Percentiles rank a stretch among this genome's conserved stretches.
These are phyloP conservation scores for Macrosoma leucophasiata DNA, from an alignment of 2,888 invertebrate genomes.

Conservation along the genomic window DNA sequence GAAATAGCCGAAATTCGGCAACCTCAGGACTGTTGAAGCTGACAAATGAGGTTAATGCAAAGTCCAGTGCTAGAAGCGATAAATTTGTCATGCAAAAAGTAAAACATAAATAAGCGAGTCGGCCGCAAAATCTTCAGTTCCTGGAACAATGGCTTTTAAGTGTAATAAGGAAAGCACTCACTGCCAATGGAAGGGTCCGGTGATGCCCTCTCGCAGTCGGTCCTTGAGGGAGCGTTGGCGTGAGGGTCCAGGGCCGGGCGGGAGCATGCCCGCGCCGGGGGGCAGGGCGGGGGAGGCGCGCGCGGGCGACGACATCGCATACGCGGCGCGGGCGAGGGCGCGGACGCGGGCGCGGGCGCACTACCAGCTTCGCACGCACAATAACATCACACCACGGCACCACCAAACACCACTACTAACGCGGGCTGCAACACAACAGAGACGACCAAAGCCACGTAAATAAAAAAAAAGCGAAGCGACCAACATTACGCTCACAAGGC, in stretches of 20 bases:
- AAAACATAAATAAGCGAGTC: constrained; percentile 3
- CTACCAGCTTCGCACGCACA: constrained; percentile 33
- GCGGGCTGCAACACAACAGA: constrained; percentile 67
- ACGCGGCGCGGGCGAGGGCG: constrained; percentile 58
- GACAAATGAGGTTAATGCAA: constrained; percentile 9
- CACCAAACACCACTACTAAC: constrained; percentile 55
- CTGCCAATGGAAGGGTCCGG: constrained; percentile 88
- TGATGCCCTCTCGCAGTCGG: constrained; percentile 85
- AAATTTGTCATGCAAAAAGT: constrained; percentile 19
- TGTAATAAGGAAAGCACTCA: constrained; percentile 71
- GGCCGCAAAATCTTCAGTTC: constrained; percentile 1
- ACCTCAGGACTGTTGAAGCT: too few species aligned
- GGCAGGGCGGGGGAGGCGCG: constrained; percentile 39
- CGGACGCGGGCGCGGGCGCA: constrained; percentile 40
- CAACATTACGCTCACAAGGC: constrained; percentile 30
- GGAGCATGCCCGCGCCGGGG: constrained; percentile 63
- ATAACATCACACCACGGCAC: constrained; percentile 53
- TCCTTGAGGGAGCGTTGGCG: constrained; percentile 86
- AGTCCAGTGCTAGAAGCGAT: too few species aligned
- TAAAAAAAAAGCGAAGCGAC: constrained; percentile 49
- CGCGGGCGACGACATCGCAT: constrained; percentile 31
- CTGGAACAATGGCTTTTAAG: constrained; percentile 11
- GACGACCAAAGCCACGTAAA: constrained; percentile 67
- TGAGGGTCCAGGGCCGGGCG: constrained; percentile 75
- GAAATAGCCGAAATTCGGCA: not conserved